Evolutionary conservation across 2,888 invertebrate genomes (phyloP).

Genomic region (Rhagonycha fulva): DNA sequence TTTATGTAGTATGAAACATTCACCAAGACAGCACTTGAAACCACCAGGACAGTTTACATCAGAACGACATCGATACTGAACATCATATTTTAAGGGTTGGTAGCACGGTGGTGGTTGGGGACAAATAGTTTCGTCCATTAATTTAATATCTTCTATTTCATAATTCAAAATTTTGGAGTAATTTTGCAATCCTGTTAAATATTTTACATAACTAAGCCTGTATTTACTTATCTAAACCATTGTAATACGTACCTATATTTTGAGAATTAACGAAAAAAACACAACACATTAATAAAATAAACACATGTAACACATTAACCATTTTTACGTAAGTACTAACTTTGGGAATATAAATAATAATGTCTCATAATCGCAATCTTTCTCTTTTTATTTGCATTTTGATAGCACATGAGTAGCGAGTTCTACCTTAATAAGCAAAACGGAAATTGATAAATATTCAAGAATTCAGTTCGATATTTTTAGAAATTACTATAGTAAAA

Average conservation of each 20-base stretch:
- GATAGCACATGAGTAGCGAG: conserved; percentile 15
- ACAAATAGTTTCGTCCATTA: background rate
- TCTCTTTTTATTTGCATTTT: conserved; percentile 18
- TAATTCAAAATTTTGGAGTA: background rate
- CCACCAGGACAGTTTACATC: conserved; percentile 6
- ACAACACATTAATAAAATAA: background rate
- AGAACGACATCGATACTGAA: conserved; percentile 5
- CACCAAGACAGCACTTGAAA: conserved; percentile 15
- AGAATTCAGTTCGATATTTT: background rate
- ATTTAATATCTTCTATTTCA: background rate
- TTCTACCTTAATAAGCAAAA: background rate
- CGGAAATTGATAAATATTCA: background rate
- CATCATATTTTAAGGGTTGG: conserved; percentile 6
- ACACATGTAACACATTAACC: background rate
- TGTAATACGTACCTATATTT: background rate
- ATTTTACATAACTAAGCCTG: background rate
- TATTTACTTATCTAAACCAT: background rate
- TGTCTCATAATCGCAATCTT: background rate
- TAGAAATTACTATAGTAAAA: background rate
- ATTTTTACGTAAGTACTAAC: background rate
- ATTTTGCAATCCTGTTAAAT: background rate
- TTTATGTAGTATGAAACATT: conserved; percentile 15
- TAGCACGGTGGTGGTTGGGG: conserved; percentile 2
- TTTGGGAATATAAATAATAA: background rate
- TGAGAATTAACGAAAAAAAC: background rate